phyloP scores from a whole-genome alignment of 37 sponge, comb jelly and placozoan species.

The Crambe crambe region DNA sequence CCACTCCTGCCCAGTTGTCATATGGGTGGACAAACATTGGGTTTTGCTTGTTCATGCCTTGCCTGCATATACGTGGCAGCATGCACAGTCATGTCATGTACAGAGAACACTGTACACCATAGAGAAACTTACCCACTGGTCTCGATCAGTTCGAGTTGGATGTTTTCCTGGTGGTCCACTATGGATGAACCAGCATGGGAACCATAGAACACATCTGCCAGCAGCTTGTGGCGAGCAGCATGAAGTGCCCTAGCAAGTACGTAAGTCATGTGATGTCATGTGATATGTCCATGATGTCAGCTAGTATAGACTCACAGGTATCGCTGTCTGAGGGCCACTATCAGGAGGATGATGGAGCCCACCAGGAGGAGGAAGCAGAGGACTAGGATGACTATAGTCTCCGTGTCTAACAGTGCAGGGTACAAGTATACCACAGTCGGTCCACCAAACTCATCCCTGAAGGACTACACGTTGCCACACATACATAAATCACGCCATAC shows the following conservation, averaged over 20 bases:
- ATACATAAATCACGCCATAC: no score
- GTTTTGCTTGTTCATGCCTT: constrained; percentile 38
- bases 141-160: constrained; percentile 18
- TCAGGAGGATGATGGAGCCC: constrained; percentile 27
- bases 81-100: neutral
- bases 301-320: constrained; percentile 43
- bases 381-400: constrained; percentile 38
- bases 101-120: neutral
- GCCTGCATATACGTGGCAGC: constrained; percentile 6
- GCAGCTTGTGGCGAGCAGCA: constrained; percentile 31
- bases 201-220: constrained; percentile 62
- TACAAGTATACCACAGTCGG: neutral
- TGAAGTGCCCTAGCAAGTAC: constrained; percentile 34
- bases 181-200: constrained; percentile 9
- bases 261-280: neutral
- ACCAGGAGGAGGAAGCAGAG: constrained; percentile 29
- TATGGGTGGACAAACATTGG: constrained; percentile 60
- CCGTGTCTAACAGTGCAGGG: constrained; percentile 31
- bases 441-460: constrained; percentile 6
- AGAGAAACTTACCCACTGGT: neutral
- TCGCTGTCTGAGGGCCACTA: constrained; percentile 44
- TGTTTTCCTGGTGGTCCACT: constrained; percentile 39
- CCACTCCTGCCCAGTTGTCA: constrained; percentile 51
- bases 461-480: neutral
- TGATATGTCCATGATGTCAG: neutral